Conservation (phyloP, 2,113 vertebrate species). For the Mesitornis unicolor region DNA sequence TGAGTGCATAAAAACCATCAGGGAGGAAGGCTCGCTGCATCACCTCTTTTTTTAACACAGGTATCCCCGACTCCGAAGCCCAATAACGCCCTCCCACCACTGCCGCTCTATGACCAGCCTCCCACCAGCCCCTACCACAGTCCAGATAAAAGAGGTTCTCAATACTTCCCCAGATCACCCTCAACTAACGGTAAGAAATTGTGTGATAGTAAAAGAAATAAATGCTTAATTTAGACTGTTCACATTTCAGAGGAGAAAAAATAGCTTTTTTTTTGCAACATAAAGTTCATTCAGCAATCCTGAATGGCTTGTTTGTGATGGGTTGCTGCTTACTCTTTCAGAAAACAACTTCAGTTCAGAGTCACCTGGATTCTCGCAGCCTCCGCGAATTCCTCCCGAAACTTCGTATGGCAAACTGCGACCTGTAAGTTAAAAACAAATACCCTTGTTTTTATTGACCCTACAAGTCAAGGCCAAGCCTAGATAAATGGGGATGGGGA, state of each 20-base stretch:
- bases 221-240: neutral
- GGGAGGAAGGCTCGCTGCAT: neutral
- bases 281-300: accelerated
- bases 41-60: constrained; percentile 25
- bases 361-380: constrained; percentile 85
- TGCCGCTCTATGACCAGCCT: constrained; percentile 93
- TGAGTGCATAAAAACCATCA: accelerated
- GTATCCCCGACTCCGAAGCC: constrained; percentile 80
- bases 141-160: constrained; percentile 84
- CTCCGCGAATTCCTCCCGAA: constrained; percentile 79
- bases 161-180: constrained; percentile 86
- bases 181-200: constrained; percentile 83
- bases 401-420: constrained; percentile 88
- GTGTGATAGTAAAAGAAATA: neutral
- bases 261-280: neutral
- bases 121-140: constrained; percentile 88
- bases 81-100: constrained; percentile 82
- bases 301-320: neutral
- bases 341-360: constrained; percentile 86
- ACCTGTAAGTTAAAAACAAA: constrained; percentile 81
- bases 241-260: accelerated
- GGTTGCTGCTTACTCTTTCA: constrained; percentile 47
- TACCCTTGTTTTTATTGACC: accelerated
- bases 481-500: no score
- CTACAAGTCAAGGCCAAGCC: neutral